These are phyloP conservation scores for Zaprionus kolodkinae DNA, from an alignment of 1,140 invertebrate genomes.

Conservation along the genomic window DNA sequence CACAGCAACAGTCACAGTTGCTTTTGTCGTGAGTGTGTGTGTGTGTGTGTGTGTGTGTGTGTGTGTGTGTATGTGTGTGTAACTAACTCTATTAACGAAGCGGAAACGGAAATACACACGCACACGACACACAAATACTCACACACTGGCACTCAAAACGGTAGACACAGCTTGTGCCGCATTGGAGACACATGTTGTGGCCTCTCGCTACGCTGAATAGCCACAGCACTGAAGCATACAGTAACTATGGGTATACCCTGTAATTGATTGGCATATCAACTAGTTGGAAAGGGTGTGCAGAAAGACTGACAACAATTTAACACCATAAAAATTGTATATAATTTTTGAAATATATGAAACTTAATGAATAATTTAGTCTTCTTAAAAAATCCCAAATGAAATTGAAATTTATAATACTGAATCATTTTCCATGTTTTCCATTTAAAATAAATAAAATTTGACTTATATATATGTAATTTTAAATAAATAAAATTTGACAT, in stretches of 20 bases:
- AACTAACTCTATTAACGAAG: conserved; percentile 83
- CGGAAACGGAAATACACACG: conserved; percentile 71
- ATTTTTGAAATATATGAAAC: no score
- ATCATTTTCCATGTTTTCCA: neutral
- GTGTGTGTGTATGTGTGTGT: conserved; percentile 47
- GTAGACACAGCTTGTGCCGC: conserved; percentile 23
- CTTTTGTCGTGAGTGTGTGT: conserved; percentile 37
- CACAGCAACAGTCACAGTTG: conserved; percentile 32
- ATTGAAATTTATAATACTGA: no score
- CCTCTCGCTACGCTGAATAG: conserved; percentile 21
- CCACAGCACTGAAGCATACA: neutral
- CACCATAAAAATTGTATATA: no score
- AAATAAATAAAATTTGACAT: no score
- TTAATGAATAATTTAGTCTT: no score
- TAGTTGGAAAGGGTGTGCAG: neutral
- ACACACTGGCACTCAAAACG: conserved; percentile 18
- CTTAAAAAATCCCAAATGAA: no score
- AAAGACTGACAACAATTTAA: no score
- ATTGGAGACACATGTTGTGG: conserved; percentile 53
- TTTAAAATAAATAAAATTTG: neutral
- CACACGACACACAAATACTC: conserved; percentile 27
- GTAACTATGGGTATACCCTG: conserved; percentile 13
- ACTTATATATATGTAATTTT: neutral
- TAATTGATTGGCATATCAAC: neutral
- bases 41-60: conserved; percentile 50